Percentiles rank a stretch among this genome's conserved stretches.
Conservation (phyloP, 2,797 vertebrate species). For the Zenarchopterus dispar region DNA sequence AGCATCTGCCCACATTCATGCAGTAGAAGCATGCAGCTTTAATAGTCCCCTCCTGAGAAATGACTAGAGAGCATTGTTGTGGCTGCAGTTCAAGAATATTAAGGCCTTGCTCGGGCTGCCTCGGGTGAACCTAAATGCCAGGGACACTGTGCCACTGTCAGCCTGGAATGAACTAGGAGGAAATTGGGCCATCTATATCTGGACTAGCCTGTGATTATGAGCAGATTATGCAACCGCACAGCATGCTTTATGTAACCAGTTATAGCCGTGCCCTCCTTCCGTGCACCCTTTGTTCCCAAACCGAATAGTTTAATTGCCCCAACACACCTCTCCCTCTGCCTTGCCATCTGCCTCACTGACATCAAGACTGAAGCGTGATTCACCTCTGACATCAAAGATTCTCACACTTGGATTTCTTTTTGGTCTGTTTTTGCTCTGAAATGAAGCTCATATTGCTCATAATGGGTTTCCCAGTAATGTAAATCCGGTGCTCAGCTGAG, state of each 20-base stretch:
- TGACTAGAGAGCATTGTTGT: not conserved
- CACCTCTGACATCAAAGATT: not conserved
- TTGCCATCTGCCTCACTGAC: conserved; percentile 12
- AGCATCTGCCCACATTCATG: conserved; percentile 15
- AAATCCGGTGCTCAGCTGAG: not conserved
- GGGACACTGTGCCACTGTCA: conserved; percentile 65
- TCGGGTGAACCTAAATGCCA: conserved; percentile 44
- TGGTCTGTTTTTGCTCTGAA: not conserved
- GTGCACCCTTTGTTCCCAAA: conserved; percentile 39
- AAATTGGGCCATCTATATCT: conserved; percentile 83
- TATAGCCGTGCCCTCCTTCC: conserved; percentile 43
- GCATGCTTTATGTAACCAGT: conserved; percentile 76
- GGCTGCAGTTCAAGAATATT: conserved; percentile 20
- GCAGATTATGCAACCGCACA: conserved; percentile 78
- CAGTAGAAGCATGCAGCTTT: not conserved
- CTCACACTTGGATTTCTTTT: not conserved
- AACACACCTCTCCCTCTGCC: not conserved
- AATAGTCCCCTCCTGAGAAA: conserved; percentile 1
- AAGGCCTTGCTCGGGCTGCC: conserved; percentile 25
- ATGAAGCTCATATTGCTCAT: not conserved
- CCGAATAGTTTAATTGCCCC: conserved; percentile 17
- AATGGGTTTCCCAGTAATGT: not conserved
- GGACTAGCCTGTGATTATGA: conserved; percentile 76
- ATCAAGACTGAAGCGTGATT: conserved; percentile 9
- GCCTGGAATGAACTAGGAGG: conserved; percentile 54